Conservation (phyloP, 2,797 vertebrate species). For the Acrocephalus scirpaceus region DNA sequence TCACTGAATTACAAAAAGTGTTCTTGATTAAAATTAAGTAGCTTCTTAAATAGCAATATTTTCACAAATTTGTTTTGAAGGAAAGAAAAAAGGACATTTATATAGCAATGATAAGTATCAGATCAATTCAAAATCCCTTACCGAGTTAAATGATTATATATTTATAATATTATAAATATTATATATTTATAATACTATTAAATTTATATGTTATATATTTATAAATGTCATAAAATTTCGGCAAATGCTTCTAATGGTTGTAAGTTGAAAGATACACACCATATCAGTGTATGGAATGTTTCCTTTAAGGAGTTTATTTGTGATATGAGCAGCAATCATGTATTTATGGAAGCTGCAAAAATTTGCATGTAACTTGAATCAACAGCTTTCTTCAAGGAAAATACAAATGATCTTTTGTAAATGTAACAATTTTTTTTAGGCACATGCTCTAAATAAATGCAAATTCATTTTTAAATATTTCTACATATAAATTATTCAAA, state of each 20-base stretch:
- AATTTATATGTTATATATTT: no score
- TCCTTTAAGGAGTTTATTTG: not conserved
- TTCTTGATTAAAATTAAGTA: not conserved
- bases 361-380: not conserved
- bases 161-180: no score
- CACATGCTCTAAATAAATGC: not conserved
- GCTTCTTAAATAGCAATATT: not conserved
- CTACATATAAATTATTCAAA: not conserved
- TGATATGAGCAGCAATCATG: fast-evolving
- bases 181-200: no score
- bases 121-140: not conserved
- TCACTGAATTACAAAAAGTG: not conserved
- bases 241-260: not conserved
- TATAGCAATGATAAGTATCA: not conserved
- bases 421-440: fast-evolving
- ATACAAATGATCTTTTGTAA: not conserved
- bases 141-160: not conserved
- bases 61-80: not conserved
- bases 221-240: not conserved
- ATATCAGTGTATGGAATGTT: not conserved
- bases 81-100: not conserved
- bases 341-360: not conserved
- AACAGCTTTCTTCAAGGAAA: not conserved
- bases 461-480: not conserved
- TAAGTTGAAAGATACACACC: not conserved